phyloP scores from a whole-genome alignment of 2,113 vertebrate genomes.

The Crotalus helleri region DNA sequence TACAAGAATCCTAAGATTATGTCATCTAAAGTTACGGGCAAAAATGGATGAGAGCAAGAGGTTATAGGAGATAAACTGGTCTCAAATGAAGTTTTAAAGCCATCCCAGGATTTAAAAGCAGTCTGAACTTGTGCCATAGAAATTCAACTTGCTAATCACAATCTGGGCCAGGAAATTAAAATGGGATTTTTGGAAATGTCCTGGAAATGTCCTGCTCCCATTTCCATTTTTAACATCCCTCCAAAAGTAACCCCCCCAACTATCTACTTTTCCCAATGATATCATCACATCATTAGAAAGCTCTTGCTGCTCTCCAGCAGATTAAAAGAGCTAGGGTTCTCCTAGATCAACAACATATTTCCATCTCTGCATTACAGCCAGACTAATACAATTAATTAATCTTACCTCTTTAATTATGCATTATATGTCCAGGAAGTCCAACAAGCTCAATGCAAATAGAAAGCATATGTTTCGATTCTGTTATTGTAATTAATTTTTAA shows the following conservation, averaged over 20 bases:
- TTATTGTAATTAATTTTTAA: background rate
- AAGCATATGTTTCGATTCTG: conserved; percentile 37
- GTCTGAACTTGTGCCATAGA: background rate
- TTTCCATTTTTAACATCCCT: background rate
- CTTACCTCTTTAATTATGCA: conserved; percentile 13
- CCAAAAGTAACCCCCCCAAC: background rate
- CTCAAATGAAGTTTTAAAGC: background rate
- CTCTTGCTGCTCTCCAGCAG: background rate
- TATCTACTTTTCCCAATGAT: background rate
- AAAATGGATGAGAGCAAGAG: background rate
- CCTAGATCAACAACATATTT: conserved; percentile 15
- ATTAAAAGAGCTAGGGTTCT: background rate
- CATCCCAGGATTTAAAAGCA: background rate
- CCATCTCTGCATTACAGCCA: background rate
- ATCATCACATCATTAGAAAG: background rate
- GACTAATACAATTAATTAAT: background rate
- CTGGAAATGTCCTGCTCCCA: background rate
- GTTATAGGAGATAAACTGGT: background rate
- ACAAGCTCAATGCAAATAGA: conserved; percentile 19
- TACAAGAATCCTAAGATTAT: background rate
- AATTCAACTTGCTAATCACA: background rate
- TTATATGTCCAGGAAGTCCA: conserved; percentile 28
- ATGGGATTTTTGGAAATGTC: background rate
- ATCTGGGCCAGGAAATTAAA: background rate
- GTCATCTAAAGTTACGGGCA: background rate